Base-by-base conservation (phyloP, 2,888 invertebrate species). In the Teleogryllus oceanicus region DNA sequence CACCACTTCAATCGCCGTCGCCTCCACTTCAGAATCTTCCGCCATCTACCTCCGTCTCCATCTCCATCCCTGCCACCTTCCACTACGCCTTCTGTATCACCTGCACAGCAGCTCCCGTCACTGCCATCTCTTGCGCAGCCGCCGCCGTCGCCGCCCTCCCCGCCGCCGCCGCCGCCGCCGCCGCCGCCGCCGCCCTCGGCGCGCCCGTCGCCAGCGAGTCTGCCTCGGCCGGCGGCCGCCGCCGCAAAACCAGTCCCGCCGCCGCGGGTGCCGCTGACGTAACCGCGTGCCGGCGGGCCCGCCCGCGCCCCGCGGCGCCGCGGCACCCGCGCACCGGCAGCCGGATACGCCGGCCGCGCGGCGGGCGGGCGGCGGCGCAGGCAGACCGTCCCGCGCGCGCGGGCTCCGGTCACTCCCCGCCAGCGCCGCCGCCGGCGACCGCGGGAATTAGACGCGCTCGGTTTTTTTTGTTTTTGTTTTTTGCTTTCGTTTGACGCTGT, bases 391-490 rank as follows among this genome's bases (percentile, higher is more conserved):
- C 78, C n/a, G 78, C 78, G 50, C n/a, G 78, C 78, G 50, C 78
- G 78, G 50, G 37, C 37, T 49, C n/a, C 21, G 78, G 50, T 37
- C 37, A 50, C 50, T 50, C 50, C 50, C 78, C 16, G 50, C 78
- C 50, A 50, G 16, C 50, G 78, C 50, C 78, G 50, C 78, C 50
- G 21, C 13, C 78, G 78, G 78, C 78, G 50, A 78, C 78, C 49
- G 21, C 78, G 13, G 50, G 21, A n/a, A 49, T 51, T 13, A 62
- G 62, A n/a, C 62, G 62, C 62, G 62, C 4, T 11, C 51, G 51
- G 51, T 51, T 11, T 16, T 51, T 5, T 5, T 37, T 37, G 0
- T 37, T 5, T 37, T 37, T 37, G 3, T 37, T 1, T 37, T 37
- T 37, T 37, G 37, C 8, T 37, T 37, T 37, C 8, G 37, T 37